phyloP scores from a whole-genome alignment of 2,113 vertebrate species.

The Ardeotis arabs region DNA sequence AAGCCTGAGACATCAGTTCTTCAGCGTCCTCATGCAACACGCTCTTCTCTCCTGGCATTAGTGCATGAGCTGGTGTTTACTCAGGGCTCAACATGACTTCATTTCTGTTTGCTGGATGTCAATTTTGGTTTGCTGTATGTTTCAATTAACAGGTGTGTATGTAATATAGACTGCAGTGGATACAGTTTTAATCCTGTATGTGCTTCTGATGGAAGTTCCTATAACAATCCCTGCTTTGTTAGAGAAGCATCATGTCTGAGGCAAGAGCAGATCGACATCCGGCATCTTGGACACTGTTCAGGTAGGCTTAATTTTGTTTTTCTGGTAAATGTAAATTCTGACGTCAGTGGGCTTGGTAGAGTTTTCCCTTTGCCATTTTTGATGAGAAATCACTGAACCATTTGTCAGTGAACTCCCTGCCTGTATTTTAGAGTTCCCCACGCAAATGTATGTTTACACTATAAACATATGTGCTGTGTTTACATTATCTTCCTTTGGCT shows the following conservation, averaged over 20 bases:
- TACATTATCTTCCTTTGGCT: background rate
- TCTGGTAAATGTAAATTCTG: background rate
- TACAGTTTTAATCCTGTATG: slow-evolving; percentile 95
- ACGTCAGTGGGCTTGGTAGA: background rate
- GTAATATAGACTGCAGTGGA: slow-evolving; percentile 97
- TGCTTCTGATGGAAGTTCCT: slow-evolving; percentile 92
- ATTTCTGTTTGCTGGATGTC: background rate
- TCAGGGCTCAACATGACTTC: background rate
- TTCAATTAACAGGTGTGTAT: slow-evolving; percentile 87
- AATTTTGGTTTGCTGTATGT: background rate
- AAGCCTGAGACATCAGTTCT: background rate
- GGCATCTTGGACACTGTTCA: slow-evolving; percentile 91
- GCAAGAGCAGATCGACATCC: slow-evolving; percentile 95
- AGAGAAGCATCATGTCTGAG: slow-evolving; percentile 93
- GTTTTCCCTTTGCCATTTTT: background rate
- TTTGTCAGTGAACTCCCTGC: background rate
- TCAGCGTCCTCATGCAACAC: background rate
- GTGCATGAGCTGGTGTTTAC: background rate
- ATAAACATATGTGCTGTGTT: background rate
- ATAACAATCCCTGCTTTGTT: slow-evolving; percentile 95
- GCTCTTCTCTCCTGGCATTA: background rate
- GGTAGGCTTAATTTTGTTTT: slow-evolving; percentile 73
- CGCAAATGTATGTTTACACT: background rate
- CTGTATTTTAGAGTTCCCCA: background rate
- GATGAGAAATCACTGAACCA: background rate